Conservation (phyloP, 2,113 vertebrate species). For the Lagenorhynchus albirostris region DNA sequence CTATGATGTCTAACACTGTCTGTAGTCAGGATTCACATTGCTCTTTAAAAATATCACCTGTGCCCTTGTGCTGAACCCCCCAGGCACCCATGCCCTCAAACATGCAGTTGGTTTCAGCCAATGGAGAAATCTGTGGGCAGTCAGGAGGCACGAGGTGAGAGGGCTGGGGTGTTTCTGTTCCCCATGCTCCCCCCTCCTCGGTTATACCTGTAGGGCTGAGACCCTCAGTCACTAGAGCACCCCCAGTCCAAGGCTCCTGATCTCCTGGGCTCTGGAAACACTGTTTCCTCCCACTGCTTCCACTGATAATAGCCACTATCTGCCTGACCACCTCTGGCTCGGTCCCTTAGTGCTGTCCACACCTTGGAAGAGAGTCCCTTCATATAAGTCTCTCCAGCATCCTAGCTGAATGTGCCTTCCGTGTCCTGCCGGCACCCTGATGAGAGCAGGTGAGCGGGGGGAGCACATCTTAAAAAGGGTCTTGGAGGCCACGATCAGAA, state of each 20-base stretch:
- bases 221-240: neutral
- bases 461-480: neutral
- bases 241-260: neutral
- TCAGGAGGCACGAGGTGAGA: neutral
- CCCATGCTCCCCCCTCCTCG: fast-evolving
- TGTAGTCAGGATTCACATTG: neutral
- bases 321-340: neutral
- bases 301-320: neutral
- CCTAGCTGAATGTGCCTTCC: too few species aligned
- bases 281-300: neutral
- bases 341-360: neutral
- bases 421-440: neutral
- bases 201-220: fast-evolving
- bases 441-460: neutral
- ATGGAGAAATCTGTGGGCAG: too few species aligned
- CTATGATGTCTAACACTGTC: neutral
- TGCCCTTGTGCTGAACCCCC: neutral
- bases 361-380: neutral
- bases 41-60: neutral
- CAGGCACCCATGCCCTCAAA: neutral
- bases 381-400: neutral
- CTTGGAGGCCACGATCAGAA: fast-evolving
- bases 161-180: neutral
- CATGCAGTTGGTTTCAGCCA: neutral
- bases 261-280: neutral